Conservation (phyloP, 2,113 vertebrate genomes). For the Microtus pennsylvanicus region DNA sequence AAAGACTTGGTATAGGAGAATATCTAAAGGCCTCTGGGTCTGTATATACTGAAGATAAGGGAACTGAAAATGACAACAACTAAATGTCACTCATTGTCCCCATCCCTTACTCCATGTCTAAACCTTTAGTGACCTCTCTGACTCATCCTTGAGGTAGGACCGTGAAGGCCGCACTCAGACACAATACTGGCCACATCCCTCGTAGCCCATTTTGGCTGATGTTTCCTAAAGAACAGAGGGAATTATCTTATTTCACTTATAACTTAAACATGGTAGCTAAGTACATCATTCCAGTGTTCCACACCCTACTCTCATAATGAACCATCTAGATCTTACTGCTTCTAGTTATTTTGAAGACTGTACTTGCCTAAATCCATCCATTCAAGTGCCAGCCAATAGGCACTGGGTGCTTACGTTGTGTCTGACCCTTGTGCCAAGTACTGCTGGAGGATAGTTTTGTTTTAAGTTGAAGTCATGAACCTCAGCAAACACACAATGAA, state of each 20-base stretch:
- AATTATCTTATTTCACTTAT: constrained; percentile 21
- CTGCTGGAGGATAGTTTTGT: background rate
- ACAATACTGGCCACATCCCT: background rate
- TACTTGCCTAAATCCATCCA: background rate
- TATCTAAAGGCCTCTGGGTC: background rate
- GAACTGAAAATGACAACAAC: background rate
- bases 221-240: background rate
- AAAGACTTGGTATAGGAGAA: background rate
- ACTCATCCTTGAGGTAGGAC: background rate
- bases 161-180: background rate
- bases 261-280: constrained; percentile 15
- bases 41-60: background rate
- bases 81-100: background rate
- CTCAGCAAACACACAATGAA: background rate
- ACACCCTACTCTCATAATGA: background rate
- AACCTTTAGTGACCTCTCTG: background rate
- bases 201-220: background rate
- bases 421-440: background rate
- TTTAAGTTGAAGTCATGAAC: constrained; percentile 24
- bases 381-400: background rate
- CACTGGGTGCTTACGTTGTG: background rate
- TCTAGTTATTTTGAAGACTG: background rate
- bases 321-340: background rate
- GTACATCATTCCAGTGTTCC: background rate
- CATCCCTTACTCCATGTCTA: background rate